Percentiles rank a stretch among this genome's conserved stretches.
These are phyloP conservation scores for Drosophila niveifrons DNA, from an alignment of 2,888 invertebrate species.

Conservation along the genomic window DNA sequence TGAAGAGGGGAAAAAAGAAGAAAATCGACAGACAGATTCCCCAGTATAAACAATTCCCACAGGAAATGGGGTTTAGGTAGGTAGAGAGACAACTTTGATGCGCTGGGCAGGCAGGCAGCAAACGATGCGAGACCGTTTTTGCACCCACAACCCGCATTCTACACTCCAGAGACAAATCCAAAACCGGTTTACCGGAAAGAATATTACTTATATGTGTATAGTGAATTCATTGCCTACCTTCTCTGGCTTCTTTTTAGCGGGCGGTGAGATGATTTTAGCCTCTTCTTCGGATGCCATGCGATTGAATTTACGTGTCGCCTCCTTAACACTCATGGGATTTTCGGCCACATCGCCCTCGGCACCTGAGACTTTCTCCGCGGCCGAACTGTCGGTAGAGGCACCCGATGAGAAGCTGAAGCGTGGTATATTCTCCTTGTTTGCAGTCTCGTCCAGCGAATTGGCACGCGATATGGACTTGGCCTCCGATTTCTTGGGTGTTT, in stretches of 20 bases:
- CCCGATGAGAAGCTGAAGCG: slow-evolving; percentile 82
- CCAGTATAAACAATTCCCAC: slow-evolving; percentile 39
- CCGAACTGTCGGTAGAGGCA: slow-evolving; percentile 72
- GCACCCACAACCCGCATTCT: slow-evolving; percentile 29
- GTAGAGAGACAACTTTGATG: slow-evolving; percentile 23
- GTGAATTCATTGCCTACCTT: slow-evolving; percentile 87
- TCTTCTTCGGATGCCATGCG: slow-evolving; percentile 94
- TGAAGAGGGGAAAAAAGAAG: neutral
- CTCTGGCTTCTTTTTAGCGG: slow-evolving; percentile 87
- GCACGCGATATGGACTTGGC: slow-evolving; percentile 80
- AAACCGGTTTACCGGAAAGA: slow-evolving; percentile 60
- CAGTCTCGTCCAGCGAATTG: slow-evolving; percentile 85
- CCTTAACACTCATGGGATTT: slow-evolving; percentile 94
- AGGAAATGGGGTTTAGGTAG: slow-evolving; percentile 40
- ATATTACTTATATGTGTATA: neutral
- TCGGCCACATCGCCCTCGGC: slow-evolving; percentile 84
- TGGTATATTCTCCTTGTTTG: slow-evolving; percentile 82
- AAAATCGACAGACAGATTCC: slow-evolving; percentile 7
- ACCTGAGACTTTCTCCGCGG: slow-evolving; percentile 57
- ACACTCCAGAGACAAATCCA: neutral
- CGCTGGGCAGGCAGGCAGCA: slow-evolving; percentile 47
- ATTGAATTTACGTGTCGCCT: slow-evolving; percentile 96
- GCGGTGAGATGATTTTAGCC: slow-evolving; percentile 86
- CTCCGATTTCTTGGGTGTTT: slow-evolving; percentile 14
- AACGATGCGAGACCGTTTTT: slow-evolving; percentile 51